Evolutionary conservation across 2,888 invertebrate species (phyloP).

Genomic region (Napeogenes sylphis): DNA sequence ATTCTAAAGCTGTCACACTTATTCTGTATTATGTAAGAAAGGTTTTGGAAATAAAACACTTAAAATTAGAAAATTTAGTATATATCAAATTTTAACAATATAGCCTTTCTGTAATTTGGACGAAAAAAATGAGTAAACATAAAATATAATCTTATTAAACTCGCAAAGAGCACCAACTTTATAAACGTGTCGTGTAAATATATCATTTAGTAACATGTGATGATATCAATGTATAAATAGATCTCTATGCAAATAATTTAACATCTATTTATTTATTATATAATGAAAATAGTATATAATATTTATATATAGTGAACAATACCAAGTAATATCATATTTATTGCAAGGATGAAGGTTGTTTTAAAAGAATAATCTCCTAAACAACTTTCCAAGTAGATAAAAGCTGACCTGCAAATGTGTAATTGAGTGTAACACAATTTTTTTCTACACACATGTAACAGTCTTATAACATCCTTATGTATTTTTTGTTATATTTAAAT

Average conservation of each 20-base stretch:
- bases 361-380: background rate
- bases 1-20: background rate
- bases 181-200: background rate
- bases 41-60: conserved; percentile 48
- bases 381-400: background rate
- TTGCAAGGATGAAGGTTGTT: background rate
- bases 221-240: background rate
- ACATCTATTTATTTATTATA: background rate
- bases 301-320: background rate
- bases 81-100: conserved; percentile 67
- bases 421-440: background rate
- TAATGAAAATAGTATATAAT: background rate
- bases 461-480: conserved; percentile 34
- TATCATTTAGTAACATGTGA: background rate
- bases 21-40: background rate
- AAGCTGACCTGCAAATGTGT: background rate
- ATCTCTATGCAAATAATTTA: background rate
- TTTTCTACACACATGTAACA: conserved; percentile 26
- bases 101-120: conserved; percentile 47
- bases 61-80: conserved; percentile 70
- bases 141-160: conserved; percentile 61
- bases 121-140: conserved; percentile 44
- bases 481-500: conserved; percentile 34
- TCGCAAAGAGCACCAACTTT: conserved; percentile 53
- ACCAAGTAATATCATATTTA: conserved; percentile 5